phyloP scores from a whole-genome alignment of 2,113 vertebrate genomes.

The Piaya cayana region DNA sequence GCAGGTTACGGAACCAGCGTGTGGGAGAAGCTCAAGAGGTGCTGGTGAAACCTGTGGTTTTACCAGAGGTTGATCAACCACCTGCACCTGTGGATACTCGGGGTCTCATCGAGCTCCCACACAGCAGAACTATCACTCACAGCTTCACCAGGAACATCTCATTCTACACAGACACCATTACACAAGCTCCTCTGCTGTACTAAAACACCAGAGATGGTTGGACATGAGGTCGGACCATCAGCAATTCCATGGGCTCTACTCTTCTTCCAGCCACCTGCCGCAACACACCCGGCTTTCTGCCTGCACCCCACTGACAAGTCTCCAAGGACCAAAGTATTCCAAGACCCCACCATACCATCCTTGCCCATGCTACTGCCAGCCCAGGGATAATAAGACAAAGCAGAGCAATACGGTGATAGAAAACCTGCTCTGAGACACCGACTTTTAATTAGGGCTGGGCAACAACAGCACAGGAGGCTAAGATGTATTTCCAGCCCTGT shows the following conservation, averaged over 20 bases:
- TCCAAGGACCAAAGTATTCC: background rate
- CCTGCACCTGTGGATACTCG: background rate
- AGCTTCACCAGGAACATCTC: background rate
- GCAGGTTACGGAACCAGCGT: background rate
- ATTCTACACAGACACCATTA: fast-evolving
- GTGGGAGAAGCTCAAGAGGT: background rate
- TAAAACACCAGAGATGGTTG: background rate
- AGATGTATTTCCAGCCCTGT: background rate
- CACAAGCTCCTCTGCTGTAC: background rate
- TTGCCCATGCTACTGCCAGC: background rate
- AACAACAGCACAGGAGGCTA: background rate
- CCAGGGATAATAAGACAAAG: background rate
- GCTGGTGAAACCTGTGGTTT: background rate
- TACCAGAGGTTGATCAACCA: background rate
- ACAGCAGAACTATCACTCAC: background rate
- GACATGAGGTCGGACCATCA: background rate
- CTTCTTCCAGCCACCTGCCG: background rate
- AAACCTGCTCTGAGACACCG: background rate
- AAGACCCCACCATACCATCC: background rate
- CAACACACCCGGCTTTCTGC: background rate
- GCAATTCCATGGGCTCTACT: background rate
- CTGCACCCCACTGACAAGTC: fast-evolving
- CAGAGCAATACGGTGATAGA: fast-evolving
- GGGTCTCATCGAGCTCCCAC: background rate
- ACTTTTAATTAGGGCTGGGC: background rate